Evolutionary conservation across 2,888 invertebrate species (phyloP).

Genomic region (Xestia ashworthii): DNA sequence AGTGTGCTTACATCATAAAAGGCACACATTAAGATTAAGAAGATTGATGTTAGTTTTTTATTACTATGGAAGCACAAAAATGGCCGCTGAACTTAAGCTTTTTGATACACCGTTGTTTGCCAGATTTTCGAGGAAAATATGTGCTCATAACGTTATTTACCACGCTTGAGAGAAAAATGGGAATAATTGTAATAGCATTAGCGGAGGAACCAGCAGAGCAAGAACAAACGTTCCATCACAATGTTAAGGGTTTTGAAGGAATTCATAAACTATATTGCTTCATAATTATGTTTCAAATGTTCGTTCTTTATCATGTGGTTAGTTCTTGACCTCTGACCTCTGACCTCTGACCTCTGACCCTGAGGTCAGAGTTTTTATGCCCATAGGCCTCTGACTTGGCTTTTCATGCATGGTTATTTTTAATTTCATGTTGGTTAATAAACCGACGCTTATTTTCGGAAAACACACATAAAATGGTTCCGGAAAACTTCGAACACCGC

Average conservation of each 20-base stretch:
- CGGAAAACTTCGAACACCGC: not conserved
- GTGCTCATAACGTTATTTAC: not conserved
- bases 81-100: conserved; percentile 27
- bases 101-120: conserved; percentile 9
- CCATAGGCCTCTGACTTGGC: no score
- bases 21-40: conserved; percentile 56
- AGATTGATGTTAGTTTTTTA: conserved; percentile 56
- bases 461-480: not conserved
- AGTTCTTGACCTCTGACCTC: no score
- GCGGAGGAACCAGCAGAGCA: not conserved
- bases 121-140: not conserved
- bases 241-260: not conserved
- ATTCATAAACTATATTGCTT: not conserved
- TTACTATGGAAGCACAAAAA: conserved; percentile 34
- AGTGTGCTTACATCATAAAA: conserved; percentile 57
- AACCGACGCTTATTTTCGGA: not conserved
- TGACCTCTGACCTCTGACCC: no score
- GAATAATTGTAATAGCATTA: not conserved
- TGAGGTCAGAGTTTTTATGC: no score
- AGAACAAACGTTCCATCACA: not conserved
- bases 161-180: not conserved
- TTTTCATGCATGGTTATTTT: not conserved
- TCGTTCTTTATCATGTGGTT: no score
- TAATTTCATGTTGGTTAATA: not conserved
- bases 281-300: not conserved